phyloP scores from a whole-genome alignment of 2,888 invertebrate genomes.

The Acleris emargana region DNA sequence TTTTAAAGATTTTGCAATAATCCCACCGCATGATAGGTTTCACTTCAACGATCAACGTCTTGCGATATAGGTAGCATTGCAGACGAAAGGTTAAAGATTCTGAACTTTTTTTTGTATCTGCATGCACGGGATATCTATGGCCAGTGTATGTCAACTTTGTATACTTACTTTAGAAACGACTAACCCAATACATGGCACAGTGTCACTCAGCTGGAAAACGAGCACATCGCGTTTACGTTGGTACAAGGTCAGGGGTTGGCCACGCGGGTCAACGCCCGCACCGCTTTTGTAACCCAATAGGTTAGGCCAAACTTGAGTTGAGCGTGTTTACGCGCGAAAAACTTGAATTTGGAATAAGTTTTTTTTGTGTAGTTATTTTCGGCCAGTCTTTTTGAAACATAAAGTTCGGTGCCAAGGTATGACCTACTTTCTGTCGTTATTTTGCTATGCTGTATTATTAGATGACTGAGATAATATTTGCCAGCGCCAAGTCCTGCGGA shows the following conservation, averaged over 20 bases:
- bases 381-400: conserved; percentile 3
- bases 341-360: conserved; percentile 6
- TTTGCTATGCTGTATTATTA: no score
- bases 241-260: conserved; percentile 82
- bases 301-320: conserved; percentile 60
- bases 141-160: background rate
- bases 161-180: background rate
- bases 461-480: no score
- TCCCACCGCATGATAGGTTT: no score
- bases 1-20: no score
- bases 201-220: conserved; percentile 55
- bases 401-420: background rate
- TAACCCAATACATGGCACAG: background rate
- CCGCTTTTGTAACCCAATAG: conserved; percentile 75
- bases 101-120: no score
- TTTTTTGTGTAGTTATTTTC: conserved; percentile 6
- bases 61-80: no score
- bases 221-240: conserved; percentile 80
- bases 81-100: no score
- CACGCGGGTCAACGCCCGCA: conserved; percentile 76
- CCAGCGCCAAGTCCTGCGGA: no score
- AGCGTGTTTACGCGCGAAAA: conserved; percentile 30
- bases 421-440: no score
- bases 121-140: background rate
- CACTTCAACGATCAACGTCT: no score